These are phyloP conservation scores for Sus scrofa DNA, from an alignment of 2,113 vertebrate species.

Conservation along the genomic window DNA sequence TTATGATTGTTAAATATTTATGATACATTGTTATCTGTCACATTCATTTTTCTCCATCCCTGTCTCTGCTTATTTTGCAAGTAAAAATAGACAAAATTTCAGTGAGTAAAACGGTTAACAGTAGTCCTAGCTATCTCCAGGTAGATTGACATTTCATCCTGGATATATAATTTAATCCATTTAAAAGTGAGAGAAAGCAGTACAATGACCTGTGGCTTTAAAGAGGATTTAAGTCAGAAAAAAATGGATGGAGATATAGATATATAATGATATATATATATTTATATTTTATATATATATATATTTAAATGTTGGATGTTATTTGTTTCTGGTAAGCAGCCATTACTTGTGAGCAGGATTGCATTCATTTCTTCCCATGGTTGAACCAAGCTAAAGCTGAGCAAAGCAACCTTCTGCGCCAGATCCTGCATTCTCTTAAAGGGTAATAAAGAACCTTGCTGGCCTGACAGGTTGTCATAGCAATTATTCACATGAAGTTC, in stretches of 20 bases:
- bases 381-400: conserved; percentile 66
- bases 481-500: conserved; percentile 83
- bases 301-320: conserved; percentile 49
- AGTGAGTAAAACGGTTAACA: conserved; percentile 18
- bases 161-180: background rate
- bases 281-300: conserved; percentile 13
- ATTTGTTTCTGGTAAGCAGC: conserved; percentile 66
- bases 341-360: conserved; percentile 63
- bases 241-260: background rate
- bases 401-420: conserved; percentile 38
- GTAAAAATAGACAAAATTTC: conserved; percentile 18
- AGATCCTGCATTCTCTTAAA: conserved; percentile 73
- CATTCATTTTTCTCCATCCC: background rate
- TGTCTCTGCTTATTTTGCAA: background rate
- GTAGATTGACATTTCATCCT: background rate
- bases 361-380: conserved; percentile 69
- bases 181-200: background rate
- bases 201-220: background rate
- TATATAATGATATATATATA: background rate
- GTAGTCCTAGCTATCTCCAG: background rate
- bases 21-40: conserved; percentile 12
- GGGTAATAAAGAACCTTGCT: conserved; percentile 80
- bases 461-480: conserved; percentile 79
- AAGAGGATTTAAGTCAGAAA: background rate
- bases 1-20: background rate